Percentiles rank a stretch among this genome's conserved stretches.
Conservation (phyloP, 1,140 invertebrate species). For the Mercenaria mercenaria region DNA sequence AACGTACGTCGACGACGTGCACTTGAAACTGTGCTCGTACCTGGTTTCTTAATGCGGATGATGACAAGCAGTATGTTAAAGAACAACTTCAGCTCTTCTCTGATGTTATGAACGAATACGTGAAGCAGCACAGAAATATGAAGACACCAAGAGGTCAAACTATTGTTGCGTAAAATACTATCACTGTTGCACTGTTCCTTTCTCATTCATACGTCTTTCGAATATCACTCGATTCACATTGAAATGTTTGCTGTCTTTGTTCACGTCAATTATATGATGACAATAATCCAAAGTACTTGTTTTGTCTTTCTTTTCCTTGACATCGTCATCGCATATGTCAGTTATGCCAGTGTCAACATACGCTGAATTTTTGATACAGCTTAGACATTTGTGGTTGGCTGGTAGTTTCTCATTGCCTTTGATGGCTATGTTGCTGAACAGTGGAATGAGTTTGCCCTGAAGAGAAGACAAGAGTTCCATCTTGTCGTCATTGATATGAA, state of each 20-base stretch:
- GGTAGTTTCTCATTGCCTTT: conserved; percentile 12
- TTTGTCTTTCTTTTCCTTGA: not conserved
- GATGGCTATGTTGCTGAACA: not conserved
- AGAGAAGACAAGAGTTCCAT: not conserved
- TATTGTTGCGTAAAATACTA: not conserved
- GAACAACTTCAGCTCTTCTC: not conserved
- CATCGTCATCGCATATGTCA: not conserved
- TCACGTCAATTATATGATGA: conserved; percentile 2
- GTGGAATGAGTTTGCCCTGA: not conserved
- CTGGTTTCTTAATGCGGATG: too few species aligned
- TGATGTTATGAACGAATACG: not conserved
- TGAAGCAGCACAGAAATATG: not conserved
- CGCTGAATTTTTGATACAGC: not conserved
- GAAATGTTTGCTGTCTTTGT: not conserved
- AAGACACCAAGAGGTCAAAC: not conserved
- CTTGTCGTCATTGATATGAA: not conserved
- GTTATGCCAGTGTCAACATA: not conserved
- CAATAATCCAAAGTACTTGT: conserved; percentile 8
- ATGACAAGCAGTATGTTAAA: not conserved
- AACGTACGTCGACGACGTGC: too few species aligned
- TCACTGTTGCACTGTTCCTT: not conserved
- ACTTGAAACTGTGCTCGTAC: too few species aligned
- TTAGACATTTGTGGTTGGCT: not conserved
- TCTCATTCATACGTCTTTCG: conserved; percentile 29
- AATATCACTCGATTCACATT: conserved; percentile 12